These are phyloP conservation scores for Euphydryas editha DNA, from an alignment of 2,888 invertebrate species.

Conservation along the genomic window DNA sequence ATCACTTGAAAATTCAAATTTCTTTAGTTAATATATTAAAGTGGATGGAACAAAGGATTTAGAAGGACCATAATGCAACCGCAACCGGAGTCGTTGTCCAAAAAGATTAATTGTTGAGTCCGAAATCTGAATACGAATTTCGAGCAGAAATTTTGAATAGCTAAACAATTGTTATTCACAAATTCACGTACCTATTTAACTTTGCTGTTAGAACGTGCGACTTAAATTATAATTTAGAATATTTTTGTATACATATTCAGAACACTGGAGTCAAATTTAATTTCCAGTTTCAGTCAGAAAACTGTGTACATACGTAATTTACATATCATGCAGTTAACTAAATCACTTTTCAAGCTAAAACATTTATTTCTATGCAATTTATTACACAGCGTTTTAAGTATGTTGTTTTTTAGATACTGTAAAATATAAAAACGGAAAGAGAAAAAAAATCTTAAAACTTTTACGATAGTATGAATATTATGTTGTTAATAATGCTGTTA, in stretches of 20 bases:
- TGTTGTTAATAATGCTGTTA: too few relatives aligned
- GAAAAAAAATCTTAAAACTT: too few relatives aligned
- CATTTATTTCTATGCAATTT: too few relatives aligned
- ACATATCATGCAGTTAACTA: too few relatives aligned
- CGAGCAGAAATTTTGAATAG: slow-evolving; percentile 7
- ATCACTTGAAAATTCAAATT: not conserved
- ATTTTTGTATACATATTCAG: slow-evolving; percentile 15
- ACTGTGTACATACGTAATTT: too few relatives aligned
- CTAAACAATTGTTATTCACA: slow-evolving; percentile 13
- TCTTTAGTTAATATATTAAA: slow-evolving; percentile 11
- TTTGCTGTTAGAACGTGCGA: slow-evolving; percentile 11
- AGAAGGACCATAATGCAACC: slow-evolving; percentile 27
- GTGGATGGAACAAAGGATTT: slow-evolving; percentile 18
- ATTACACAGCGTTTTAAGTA: too few relatives aligned
- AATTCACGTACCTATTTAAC: slow-evolving; percentile 21
- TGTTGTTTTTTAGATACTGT: too few relatives aligned
- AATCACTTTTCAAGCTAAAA: too few relatives aligned
- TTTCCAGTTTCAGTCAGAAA: not conserved
- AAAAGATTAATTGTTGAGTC: slow-evolving; percentile 27
- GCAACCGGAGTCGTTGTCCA: slow-evolving; percentile 19
- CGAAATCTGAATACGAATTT: slow-evolving; percentile 14
- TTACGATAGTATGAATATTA: too few relatives aligned
- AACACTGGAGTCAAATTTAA: slow-evolving; percentile 10
- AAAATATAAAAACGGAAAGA: too few relatives aligned
- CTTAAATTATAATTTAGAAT: slow-evolving; percentile 8